Evolutionary conservation across 64 coral and sea anemone genomes (phyloP).

Genomic region (Cladopsammia gracilis): DNA sequence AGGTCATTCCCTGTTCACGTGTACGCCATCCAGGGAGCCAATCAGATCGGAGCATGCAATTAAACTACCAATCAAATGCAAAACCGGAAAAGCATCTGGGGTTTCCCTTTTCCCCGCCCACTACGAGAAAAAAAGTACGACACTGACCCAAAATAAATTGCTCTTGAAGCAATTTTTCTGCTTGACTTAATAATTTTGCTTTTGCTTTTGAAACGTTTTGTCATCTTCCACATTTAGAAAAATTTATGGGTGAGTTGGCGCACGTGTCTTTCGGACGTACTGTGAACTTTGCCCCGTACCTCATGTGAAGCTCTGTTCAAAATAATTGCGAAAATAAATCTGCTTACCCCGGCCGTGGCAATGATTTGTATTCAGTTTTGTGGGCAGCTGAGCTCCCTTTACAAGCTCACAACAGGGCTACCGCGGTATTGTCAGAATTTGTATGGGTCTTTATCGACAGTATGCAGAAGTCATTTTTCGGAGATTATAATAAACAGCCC

Average conservation of each 20-base stretch:
- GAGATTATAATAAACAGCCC: no score
- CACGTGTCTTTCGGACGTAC: no score
- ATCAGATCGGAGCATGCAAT: slow-evolving; percentile 35
- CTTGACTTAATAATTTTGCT: neutral
- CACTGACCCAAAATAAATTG: neutral
- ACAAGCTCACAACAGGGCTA: no score
- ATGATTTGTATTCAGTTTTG: no score
- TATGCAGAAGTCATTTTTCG: no score
- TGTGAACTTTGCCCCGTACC: no score
- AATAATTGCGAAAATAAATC: neutral
- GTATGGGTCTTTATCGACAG: no score
- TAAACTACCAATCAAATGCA: slow-evolving; percentile 29
- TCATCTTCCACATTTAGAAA: neutral
- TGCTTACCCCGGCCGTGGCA: neutral
- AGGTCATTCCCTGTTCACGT: slow-evolving; percentile 84
- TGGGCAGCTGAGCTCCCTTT: no score
- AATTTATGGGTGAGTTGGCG: neutral
- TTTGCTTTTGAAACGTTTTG: neutral
- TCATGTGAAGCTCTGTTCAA: neutral
- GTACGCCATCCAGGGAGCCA: slow-evolving; percentile 34
- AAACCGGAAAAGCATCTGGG: slow-evolving; percentile 22
- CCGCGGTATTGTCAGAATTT: no score
- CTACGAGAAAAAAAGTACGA: slow-evolving; percentile 16
- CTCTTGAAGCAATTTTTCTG: slow-evolving; percentile 26
- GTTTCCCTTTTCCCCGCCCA: slow-evolving; percentile 12